Base-by-base conservation (phyloP, 2,888 invertebrate species). In the Ptychoptera albimana region DNA sequence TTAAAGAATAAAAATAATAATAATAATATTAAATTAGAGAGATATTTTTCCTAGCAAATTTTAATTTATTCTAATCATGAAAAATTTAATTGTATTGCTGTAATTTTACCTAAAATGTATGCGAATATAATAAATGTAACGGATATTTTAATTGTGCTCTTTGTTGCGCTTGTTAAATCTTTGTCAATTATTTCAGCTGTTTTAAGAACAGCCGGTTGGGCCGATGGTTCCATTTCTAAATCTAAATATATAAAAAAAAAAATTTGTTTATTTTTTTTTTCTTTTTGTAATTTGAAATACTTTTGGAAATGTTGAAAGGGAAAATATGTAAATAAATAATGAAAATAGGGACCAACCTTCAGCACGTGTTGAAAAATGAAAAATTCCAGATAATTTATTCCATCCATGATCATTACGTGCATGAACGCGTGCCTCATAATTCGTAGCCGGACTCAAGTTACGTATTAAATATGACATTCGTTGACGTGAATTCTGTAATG, bases 391-490 rank as follows among this genome's bases (percentile, higher is more conserved):
- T 46, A 68, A 55, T 51, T 69, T 68, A 55, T 71, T 71, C 72
- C 72, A 73, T 32, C 72, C 73, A 54, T 71, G 72, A 32, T 66
- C 61, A 54, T 75, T 75, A 55, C 67, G 70, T 8, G 73, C 72
- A 51, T 70, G 69, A 3, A 74, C 72, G 43, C 68, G 62, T 6
- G 71, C 73, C 49, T 74, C 73, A 55, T 74, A 75, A 49, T 69
- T 68, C 0, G 67, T 64, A 2, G 67, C 71, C 4, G 72, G 63
- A 48, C 69, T 68, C 48, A 75, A 59, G 35, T 67, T 68, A 41
- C 62, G 62, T 51, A 74, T 68, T 50, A 69, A 57, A 57, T 72
- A 72, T 37, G 64, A 68, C 67, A 72, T 72, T 52, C 64, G 64
- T 54, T 73, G 72, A 39, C 60, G 55, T 11, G 62, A 62, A 14